Evolutionary conservation across 2,888 invertebrate species (phyloP).

Genomic region (Limnephilus marmoratus): DNA sequence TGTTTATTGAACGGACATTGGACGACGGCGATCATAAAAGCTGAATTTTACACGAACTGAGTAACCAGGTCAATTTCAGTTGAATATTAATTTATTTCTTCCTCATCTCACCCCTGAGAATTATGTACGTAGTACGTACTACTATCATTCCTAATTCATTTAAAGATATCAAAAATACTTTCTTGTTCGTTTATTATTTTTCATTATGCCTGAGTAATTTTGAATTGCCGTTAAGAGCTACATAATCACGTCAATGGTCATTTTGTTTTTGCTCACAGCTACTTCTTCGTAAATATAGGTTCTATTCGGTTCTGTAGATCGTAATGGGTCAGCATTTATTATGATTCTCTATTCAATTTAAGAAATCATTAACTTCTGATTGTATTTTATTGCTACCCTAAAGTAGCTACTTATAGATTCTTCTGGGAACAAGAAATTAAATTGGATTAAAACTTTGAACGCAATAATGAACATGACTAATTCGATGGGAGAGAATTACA

Average conservation of each 20-base stretch:
- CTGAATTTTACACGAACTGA: background rate
- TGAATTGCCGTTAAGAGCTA: slow-evolving; percentile 36
- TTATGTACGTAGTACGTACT: background rate
- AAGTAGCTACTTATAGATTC: background rate
- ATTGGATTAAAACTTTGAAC: background rate
- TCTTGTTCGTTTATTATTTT: background rate
- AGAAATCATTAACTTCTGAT: background rate
- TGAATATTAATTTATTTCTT: background rate
- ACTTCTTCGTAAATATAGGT: slow-evolving; percentile 18
- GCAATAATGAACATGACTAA: background rate
- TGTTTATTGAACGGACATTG: slow-evolving; percentile 42
- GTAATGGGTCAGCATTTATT: slow-evolving; percentile 5
- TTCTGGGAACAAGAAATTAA: background rate
- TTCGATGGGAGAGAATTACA: background rate
- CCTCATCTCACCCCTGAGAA: background rate
- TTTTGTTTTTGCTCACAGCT: slow-evolving; percentile 17
- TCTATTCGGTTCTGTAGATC: slow-evolving; percentile 5
- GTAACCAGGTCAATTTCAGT: background rate
- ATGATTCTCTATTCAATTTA: background rate
- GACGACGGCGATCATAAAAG: slow-evolving; percentile 14
- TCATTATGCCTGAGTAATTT: slow-evolving; percentile 39
- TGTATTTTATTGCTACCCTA: background rate
- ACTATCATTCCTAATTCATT: background rate
- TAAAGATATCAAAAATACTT: slow-evolving; percentile 6
- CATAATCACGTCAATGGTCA: slow-evolving; percentile 21